Base-by-base conservation (phyloP, 1,140 invertebrate species). In the Temnothorax nylanderi region DNA sequence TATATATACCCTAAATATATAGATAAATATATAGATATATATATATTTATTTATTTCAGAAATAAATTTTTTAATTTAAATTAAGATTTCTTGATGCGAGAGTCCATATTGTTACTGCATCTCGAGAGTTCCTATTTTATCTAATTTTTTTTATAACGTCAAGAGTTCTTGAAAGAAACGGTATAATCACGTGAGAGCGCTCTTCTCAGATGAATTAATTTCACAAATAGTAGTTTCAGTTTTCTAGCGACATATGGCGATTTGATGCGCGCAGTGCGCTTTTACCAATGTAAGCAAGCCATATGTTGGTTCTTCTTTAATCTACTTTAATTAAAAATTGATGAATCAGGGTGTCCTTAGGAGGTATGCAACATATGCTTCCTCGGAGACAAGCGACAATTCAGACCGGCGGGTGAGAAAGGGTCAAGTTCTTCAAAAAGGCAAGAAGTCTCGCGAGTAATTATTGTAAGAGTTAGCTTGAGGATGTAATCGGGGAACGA, bases 231-330 rank as follows among this genome's bases (percentile, higher is more conserved):
- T 13, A 64, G 49, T 58, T 58, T 80, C 67, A 69, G 21, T 34
- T 32, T 32, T 16, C 49, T 10, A 16, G 56, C 54, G 74, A 75
- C 91, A 92, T 91, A 92, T 91, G 91, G 89, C 37, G 71, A 67
- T 56, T 84, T 26, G 80, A 72, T 26, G 13, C 21, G 47, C 37
- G 60, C 72, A 3, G n/a, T 65, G 58, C 44, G 76, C 47, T 72
- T 75, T 78, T 62, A 89, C 87, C 82, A 41, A 86, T 88, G 75
- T 85, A 76, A 44, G 26, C 69, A 56, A 87, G 58, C 87, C 92
- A 93, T 93, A 91, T 92, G 91, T 34, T 69, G 41, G n/a, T 6
- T 62, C 8, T 10, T 81, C 51, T 26, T 54, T 32, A 34, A 74
- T 37, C 26, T 7, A 26, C 6, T 78, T 51, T 80, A 41, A 86